These are phyloP conservation scores for Falco novaeseelandiae DNA, from an alignment of 2,797 vertebrate genomes.

Conservation along the genomic window DNA sequence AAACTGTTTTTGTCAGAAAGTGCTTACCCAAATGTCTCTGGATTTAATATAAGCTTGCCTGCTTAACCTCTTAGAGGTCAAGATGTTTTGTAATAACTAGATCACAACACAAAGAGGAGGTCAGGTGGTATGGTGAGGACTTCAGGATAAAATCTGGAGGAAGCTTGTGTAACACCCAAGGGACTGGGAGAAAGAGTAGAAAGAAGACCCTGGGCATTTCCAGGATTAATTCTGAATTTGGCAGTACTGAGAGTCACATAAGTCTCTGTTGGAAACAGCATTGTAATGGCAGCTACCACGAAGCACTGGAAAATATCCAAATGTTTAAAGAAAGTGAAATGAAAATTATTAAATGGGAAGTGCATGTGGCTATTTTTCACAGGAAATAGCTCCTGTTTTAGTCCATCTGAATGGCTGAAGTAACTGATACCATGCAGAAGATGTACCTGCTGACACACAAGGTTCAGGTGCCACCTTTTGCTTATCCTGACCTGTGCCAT, in stretches of 20 bases:
- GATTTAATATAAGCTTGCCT: slow-evolving; percentile 1
- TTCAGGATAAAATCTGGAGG: neutral
- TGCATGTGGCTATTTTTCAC: neutral
- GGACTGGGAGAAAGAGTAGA: neutral
- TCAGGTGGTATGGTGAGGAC: neutral
- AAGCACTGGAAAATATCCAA: neutral
- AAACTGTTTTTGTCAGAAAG: neutral
- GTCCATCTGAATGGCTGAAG: neutral
- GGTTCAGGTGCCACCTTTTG: neutral
- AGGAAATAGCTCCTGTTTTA: neutral
- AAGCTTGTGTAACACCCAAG: neutral
- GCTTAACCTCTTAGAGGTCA: slow-evolving; percentile 23
- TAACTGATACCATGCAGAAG: neutral
- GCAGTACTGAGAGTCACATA: neutral
- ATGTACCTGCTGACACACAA: neutral
- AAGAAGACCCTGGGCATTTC: neutral
- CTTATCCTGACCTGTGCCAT: neutral
- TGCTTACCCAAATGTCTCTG: neutral
- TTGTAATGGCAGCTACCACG: neutral
- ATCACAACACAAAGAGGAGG: neutral
- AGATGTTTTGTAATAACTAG: neutral
- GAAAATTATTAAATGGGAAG: neutral
- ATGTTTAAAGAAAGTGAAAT: neutral
- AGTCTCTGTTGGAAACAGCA: neutral
- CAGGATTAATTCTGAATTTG: neutral